These are phyloP conservation scores for Musca vetustissima DNA, from an alignment of 1,140 invertebrate species.

Conservation along the genomic window DNA sequence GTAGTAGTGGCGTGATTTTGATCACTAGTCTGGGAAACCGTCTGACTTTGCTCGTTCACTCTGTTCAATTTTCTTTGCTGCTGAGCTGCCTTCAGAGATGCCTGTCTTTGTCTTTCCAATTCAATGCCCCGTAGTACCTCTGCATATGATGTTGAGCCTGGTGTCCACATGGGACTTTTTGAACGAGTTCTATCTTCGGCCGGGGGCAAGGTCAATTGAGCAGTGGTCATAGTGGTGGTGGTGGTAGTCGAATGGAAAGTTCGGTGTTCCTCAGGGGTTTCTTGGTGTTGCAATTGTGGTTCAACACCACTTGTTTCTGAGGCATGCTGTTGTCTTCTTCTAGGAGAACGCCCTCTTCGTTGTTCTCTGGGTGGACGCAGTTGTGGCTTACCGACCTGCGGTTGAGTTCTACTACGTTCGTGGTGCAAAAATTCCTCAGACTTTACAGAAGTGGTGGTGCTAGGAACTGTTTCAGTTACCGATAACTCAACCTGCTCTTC, in stretches of 20 bases:
- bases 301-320: background rate
- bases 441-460: conserved; percentile 29
- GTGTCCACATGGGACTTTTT: conserved; percentile 71
- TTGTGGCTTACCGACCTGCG: conserved; percentile 16
- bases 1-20: background rate
- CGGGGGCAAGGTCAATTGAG: conserved; percentile 37
- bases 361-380: conserved; percentile 33
- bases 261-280: background rate
- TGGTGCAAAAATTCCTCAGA: conserved; percentile 9
- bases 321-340: conserved; percentile 34
- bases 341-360: conserved; percentile 45
- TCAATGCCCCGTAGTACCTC: conserved; percentile 70
- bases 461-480: background rate
- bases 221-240: conserved; percentile 28
- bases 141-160: conserved; percentile 73
- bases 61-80: background rate
- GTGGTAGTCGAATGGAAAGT: conserved; percentile 24
- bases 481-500: background rate
- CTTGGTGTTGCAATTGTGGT: background rate
- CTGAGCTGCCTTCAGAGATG: conserved; percentile 28
- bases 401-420: conserved; percentile 1
- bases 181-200: conserved; percentile 59
- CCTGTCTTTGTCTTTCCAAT: conserved; percentile 41
- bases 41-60: background rate
- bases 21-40: background rate